Base-by-base conservation (phyloP, 2,888 invertebrate species). In the Agrochola litura region DNA sequence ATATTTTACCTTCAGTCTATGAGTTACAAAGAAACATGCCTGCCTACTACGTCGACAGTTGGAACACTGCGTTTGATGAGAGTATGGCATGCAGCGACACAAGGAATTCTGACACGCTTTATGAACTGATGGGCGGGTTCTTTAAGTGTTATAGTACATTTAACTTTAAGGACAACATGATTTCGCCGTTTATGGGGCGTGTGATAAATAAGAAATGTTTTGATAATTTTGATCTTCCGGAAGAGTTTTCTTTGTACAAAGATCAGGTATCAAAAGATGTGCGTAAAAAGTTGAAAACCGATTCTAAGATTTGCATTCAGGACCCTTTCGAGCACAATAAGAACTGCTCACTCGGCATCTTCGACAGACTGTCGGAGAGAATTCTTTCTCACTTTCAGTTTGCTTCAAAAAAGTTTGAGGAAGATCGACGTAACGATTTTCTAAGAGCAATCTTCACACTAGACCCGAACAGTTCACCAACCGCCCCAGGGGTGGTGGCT, bases 121-220 rank as follows among this genome's bases (percentile, higher is more conserved):
- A 96, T n/a, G 93, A 97, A 54, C 91, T 98, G 6, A 90, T 98
- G 12, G 92, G 93, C 22, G 97, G 97, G 1, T 98, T 98, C 90
- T 98, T 98, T 88, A 90, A 95, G 19, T 98, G 97, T 90, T 98
- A 97, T 89, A 91, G 93, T 0, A 91, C 92, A 30, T 97, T 97
- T 83, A 94, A 97, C 67, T 98, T 97, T 88, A 92, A 94, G 0
- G 91, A 95, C 0, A 89, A 95, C 49, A 92, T 98, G 0, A 95
- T 98, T 56, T 97, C 97, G 30, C 97, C 98, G 0, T 97, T 96
- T 86, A 90, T 97, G 61, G 98, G 98, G 0, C 89, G 88, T 67
- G 82, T 94, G 0, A 79, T 98, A 19, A 90, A 93, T 5, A 90
- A 92, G 4, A 90, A 94, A 12, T 80, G 82, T 5, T 92, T 97